phyloP scores from a whole-genome alignment of 2,888 invertebrate species.

The Lepidonotus clava region DNA sequence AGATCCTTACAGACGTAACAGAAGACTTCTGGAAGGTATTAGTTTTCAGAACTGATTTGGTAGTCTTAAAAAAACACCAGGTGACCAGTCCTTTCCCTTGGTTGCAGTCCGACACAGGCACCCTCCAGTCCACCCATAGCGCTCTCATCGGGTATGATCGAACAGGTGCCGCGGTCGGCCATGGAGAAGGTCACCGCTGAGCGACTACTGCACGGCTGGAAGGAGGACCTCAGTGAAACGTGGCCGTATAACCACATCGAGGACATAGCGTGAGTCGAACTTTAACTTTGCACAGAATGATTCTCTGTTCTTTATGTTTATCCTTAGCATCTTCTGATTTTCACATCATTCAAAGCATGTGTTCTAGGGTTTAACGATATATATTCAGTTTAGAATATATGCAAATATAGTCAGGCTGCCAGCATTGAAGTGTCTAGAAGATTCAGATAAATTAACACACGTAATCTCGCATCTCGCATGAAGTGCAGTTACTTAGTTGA shows the following conservation, averaged over 20 bases:
- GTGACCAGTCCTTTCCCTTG: too few species aligned
- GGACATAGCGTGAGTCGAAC: conserved; percentile 27
- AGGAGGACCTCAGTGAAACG: conserved; percentile 59
- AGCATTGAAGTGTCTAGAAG: too few species aligned
- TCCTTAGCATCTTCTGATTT: too few species aligned
- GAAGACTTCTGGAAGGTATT: neutral
- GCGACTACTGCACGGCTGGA: conserved; percentile 66
- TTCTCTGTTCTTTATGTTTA: too few species aligned
- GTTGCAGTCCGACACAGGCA: conserved; percentile 31
- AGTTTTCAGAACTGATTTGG: neutral
- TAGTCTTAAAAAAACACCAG: neutral
- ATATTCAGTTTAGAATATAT: too few species aligned
- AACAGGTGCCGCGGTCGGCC: conserved; percentile 70
- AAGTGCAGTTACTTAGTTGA: too few species aligned
- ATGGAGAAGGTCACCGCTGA: conserved; percentile 67
- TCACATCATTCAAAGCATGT: too few species aligned
- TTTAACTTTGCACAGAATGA: too few species aligned
- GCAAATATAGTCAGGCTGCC: too few species aligned
- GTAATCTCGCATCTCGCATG: too few species aligned
- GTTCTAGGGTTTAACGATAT: too few species aligned
- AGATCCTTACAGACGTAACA: neutral
- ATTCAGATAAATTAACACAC: too few species aligned
- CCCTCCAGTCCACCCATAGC: conserved; percentile 74
- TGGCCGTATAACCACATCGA: conserved; percentile 72
- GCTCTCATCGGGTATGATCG: conserved; percentile 77